A percentile compares a stretch with the other conserved stretches of the same genome.
Conservation (phyloP, 2,113 vertebrate species). For the Zootoca vivipara region DNA sequence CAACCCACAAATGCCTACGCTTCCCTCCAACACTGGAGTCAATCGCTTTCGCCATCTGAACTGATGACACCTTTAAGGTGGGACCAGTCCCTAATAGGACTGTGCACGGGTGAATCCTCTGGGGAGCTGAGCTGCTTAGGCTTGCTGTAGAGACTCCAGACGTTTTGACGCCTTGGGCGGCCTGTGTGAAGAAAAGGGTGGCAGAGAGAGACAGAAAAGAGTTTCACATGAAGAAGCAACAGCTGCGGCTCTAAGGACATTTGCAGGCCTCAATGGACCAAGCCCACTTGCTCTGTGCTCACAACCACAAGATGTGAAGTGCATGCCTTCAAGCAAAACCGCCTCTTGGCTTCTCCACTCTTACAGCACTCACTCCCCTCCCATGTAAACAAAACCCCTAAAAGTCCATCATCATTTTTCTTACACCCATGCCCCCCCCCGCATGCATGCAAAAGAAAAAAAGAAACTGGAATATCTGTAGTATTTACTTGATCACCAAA, state of each 20-base stretch:
- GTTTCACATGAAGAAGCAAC: neutral
- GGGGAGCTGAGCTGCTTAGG: neutral
- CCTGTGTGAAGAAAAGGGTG: constrained; percentile 35
- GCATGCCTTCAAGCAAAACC: neutral
- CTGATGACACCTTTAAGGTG: constrained; percentile 85
- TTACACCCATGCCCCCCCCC: too few species aligned
- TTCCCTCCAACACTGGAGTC: constrained; percentile 15
- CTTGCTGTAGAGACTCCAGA: constrained; percentile 64
- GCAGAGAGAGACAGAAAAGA: neutral
- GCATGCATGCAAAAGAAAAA: neutral
- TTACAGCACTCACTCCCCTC: neutral
- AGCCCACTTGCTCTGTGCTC: neutral
- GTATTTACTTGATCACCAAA: neutral
- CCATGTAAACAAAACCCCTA: too few species aligned
- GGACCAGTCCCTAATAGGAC: constrained; percentile 67
- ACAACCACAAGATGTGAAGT: neutral
- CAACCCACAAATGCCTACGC: neutral
- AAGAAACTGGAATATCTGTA: neutral
- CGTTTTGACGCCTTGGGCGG: constrained; percentile 61
- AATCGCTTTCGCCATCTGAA: constrained; percentile 83
- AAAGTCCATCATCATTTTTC: neutral
- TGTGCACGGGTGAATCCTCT: constrained; percentile 20
- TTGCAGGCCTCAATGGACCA: too few species aligned
- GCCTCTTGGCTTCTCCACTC: too few species aligned
- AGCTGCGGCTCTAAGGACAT: neutral